Evolutionary conservation across 2,797 vertebrate species (phyloP).

Genomic region (Lutjanus argentimaculatus): DNA sequence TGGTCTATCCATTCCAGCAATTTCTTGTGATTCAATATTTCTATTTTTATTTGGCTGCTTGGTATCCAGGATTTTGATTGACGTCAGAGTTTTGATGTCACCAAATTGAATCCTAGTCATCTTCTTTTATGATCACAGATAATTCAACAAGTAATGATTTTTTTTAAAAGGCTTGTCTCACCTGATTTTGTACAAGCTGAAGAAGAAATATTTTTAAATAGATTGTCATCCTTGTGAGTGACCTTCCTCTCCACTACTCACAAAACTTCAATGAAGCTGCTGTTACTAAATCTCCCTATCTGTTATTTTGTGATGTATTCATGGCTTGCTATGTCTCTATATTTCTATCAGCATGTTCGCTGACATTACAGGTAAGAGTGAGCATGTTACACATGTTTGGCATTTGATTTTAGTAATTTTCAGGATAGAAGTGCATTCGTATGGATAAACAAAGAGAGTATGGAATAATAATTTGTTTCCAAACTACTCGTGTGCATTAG

Average conservation of each 20-base stretch:
- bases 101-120: slow-evolving; percentile 12
- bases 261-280: neutral
- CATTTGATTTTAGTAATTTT: no score
- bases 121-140: slow-evolving; percentile 23
- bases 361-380: neutral
- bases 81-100: slow-evolving; percentile 41
- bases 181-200: neutral
- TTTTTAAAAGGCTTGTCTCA: neutral
- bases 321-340: neutral
- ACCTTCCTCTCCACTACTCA: neutral
- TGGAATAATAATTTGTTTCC: no score
- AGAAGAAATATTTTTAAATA: neutral
- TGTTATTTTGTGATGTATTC: neutral
- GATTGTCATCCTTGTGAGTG: slow-evolving; percentile 10
- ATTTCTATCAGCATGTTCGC: neutral
- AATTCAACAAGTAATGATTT: slow-evolving; percentile 1
- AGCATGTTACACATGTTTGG: neutral
- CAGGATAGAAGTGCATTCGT: no score
- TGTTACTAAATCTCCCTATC: neutral
- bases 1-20: slow-evolving; percentile 49
- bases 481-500: no score
- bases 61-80: slow-evolving; percentile 35
- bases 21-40: slow-evolving; percentile 59
- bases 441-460: no score
- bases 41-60: slow-evolving; percentile 55